Evolutionary conservation across 2,888 invertebrate species (phyloP), one percentile per base, ranked within the genome.

Genomic region (Heliconius erato): DNA sequence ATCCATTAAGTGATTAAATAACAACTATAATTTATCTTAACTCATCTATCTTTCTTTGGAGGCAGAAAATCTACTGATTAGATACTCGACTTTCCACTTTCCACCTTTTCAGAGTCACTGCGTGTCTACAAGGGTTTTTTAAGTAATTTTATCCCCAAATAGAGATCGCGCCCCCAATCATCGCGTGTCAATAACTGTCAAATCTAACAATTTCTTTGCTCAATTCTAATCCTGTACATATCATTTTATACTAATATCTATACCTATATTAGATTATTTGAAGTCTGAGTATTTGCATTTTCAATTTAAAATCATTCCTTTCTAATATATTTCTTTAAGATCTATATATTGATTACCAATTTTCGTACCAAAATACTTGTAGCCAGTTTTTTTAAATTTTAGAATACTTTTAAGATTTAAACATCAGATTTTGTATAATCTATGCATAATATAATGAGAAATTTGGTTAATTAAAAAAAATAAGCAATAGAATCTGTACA

Each of bases 351-450:
- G 72, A 72, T 72, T 72, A 93, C 91, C 91, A 92, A 87, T 85
- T 85, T 87, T 85, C 84, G 88, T 90, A 93, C 94, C 94, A 94
- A 94, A 94, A 88, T 79, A 85, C 7, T 87, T 88, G 87, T 89
- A 91, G 94, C 94, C 94, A 94, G 94, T 94, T 92, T 88, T 87
- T 67, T 71, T 71, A 12, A 23, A 28, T 74, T 63, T 76, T 76
- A 76, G 32, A 32, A 49, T 59, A 54, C n/a, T n/a, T 63, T 35
- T 76, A 76, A 63, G 76, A 14, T 59, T 16, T n/a, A 59, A 40
- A n/a, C 63, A 35, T 63, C 26, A 63, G n/a, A 63, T 14, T 76
- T 35, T 35, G n/a, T 72, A 49, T 72, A 49, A 49, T 72, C 44
- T 72, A 26, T 72, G 72, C 26, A 44, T 7, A 14, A n/a, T 44